These are phyloP conservation scores for Neofelis nebulosa DNA, from an alignment of 2,113 vertebrate genomes.

Conservation along the genomic window DNA sequence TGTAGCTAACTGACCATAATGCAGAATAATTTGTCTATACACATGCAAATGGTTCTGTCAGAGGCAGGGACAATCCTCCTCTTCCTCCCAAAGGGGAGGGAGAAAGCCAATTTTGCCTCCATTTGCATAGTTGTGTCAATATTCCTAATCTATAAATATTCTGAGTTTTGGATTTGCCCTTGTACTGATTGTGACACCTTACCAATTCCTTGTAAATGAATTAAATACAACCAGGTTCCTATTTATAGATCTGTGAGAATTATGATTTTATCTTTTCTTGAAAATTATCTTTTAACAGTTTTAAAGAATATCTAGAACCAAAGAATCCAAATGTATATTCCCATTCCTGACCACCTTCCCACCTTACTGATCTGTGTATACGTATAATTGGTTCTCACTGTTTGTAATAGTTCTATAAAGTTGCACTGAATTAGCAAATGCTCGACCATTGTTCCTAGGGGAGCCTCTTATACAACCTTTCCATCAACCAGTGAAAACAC, in stretches of 20 bases:
- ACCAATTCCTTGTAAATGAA: neutral
- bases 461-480: neutral
- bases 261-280: neutral
- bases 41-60: neutral
- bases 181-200: neutral
- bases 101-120: neutral
- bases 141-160: neutral
- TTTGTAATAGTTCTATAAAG: neutral
- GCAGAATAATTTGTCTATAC: neutral
- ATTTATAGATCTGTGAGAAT: neutral
- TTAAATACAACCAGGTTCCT: slow-evolving; percentile 23
- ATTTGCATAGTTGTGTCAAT: neutral
- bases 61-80: neutral
- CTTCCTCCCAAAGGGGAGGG: too few relatives aligned
- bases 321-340: neutral
- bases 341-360: neutral
- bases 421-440: neutral
- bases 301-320: neutral
- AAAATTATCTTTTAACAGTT: neutral
- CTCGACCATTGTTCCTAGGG: neutral
- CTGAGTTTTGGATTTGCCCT: neutral
- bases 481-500: neutral
- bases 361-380: neutral
- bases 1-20: neutral
- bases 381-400: neutral